phyloP scores from a whole-genome alignment of 2,888 invertebrate genomes.

The Synergus gifuensis region DNA sequence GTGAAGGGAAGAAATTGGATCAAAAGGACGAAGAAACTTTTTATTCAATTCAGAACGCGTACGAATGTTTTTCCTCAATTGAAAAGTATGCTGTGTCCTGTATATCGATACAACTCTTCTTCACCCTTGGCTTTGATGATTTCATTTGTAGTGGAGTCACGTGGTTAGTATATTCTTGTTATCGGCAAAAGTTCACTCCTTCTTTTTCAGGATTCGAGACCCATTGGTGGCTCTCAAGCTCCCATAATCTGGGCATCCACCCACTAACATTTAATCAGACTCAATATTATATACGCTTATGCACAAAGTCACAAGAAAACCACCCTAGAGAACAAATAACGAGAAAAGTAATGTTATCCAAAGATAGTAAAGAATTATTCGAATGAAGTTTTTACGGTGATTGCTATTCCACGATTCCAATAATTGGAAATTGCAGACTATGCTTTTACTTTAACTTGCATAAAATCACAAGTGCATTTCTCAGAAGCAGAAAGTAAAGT shows the following conservation, averaged over 20 bases:
- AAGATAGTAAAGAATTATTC: not conserved
- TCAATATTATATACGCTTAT: not conserved
- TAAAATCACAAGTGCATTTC: too few relatives aligned
- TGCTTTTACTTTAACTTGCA: too few relatives aligned
- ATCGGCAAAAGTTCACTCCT: slow-evolving; percentile 52
- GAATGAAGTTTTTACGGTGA: not conserved
- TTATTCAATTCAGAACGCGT: slow-evolving; percentile 57
- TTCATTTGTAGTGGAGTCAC: slow-evolving; percentile 65
- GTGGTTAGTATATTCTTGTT: slow-evolving; percentile 60
- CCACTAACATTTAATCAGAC: slow-evolving; percentile 39
- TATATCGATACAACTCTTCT: slow-evolving; percentile 62
- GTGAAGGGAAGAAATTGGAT: not conserved
- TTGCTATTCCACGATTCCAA: not conserved
- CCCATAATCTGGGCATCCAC: slow-evolving; percentile 50
- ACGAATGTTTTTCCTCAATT: slow-evolving; percentile 63
- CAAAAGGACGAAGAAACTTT: slow-evolving; percentile 29
- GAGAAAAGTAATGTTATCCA: not conserved
- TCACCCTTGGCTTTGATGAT: slow-evolving; percentile 38
- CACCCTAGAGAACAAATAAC: slow-evolving; percentile 12
- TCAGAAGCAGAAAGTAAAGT: too few relatives aligned
- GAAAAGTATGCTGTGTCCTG: slow-evolving; percentile 61
- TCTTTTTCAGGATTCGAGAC: slow-evolving; percentile 17
- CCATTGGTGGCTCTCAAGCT: slow-evolving; percentile 43
- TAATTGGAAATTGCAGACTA: too few relatives aligned
- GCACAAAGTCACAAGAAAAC: not conserved